Conservation (phyloP, 2,797 vertebrate genomes). For the Lemur catta region DNA sequence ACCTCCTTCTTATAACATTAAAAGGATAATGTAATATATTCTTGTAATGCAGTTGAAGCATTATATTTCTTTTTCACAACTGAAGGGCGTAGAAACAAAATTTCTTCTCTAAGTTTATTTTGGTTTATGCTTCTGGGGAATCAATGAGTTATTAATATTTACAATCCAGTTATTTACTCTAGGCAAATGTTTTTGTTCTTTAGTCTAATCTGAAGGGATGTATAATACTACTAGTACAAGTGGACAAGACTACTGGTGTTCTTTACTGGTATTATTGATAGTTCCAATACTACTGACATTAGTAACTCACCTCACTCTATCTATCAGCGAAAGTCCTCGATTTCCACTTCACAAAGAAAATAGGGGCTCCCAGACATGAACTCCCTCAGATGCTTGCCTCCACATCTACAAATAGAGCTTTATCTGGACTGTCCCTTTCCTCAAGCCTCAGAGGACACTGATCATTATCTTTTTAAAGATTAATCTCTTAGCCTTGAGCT, state of each 20-base stretch:
- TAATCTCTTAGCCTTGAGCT: background rate
- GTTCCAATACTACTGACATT: background rate
- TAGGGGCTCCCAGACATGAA: background rate
- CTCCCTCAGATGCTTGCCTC: background rate
- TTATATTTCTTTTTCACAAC: background rate
- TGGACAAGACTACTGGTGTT: background rate
- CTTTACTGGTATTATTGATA: background rate
- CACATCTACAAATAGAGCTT: too few species aligned
- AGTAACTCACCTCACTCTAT: background rate
- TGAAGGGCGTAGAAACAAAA: background rate
- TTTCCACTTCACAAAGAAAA: background rate
- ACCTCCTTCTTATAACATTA: background rate
- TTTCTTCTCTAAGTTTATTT: background rate
- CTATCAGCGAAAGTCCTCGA: background rate
- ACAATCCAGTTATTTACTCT: background rate
- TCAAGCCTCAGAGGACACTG: background rate
- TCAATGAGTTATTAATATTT: background rate
- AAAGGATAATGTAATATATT: background rate
- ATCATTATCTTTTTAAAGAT: background rate
- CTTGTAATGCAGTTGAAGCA: background rate
- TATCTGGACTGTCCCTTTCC: background rate
- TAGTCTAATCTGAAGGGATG: background rate
- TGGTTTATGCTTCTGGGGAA: background rate
- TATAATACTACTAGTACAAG: background rate
- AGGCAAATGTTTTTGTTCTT: background rate